Base-by-base conservation (phyloP, 2,888 invertebrate species). In the Drosophila incognita region DNA sequence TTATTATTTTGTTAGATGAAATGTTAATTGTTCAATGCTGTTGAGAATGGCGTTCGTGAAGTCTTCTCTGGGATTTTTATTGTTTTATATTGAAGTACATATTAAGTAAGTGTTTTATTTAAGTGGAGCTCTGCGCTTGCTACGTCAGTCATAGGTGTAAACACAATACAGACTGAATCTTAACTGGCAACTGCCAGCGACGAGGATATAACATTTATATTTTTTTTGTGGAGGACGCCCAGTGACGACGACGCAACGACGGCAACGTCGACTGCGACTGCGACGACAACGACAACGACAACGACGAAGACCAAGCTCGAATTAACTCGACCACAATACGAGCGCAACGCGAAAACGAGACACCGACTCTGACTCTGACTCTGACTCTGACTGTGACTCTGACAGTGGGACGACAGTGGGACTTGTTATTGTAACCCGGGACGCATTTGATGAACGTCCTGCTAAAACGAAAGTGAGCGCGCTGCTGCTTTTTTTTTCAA, bases 101-200 rank as follows among this genome's bases (percentile, higher is more conserved):
- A 61, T 65, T 80, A 71, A 80, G 68, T 63, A 80, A 71, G 76
- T 75, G 31, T 70, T 66, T 29, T 75, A 69, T 69, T 72, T 76
- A 33, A 76, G 67, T 69, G 67, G 69, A 81, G 81, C 73, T 82
- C 74, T 76, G 81, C 83, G 88, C 84, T 85, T 77, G 83, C 82
- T 82, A 91, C 92, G 91, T 92, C 92, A 91, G 85, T 83, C 91
- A 85, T 84, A 87, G 90, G 91, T 90, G 91, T 91, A 91, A 91
- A 91, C 90, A 91, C 91, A 91, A 91, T 91, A 91, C 87, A 90
- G 90, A 92, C 92, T 91, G 88, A 90, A 85, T 76, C 84, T 72
- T 79, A 81, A 79, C 82, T 86, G 82, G 84, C 74, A 65, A 79
- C 69, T 69, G 75, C 69, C 74, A 72, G 49, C 76, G 75, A 57